Evolutionary conservation across 2,797 vertebrate species (phyloP), one percentile per base, ranked within the genome.

Genomic region (Chaenodraco wilsoni): DNA sequence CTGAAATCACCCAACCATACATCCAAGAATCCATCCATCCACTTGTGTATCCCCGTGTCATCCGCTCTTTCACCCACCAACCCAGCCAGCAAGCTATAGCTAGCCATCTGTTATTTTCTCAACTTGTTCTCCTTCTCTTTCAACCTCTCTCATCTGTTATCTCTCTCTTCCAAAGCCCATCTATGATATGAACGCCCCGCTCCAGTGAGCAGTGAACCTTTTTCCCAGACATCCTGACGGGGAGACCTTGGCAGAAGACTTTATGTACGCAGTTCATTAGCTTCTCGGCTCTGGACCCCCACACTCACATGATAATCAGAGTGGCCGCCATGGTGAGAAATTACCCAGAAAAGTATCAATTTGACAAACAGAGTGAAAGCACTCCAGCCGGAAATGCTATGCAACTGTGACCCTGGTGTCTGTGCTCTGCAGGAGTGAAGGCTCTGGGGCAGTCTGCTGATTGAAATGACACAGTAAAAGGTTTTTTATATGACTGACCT

Each of bases 251-350:
- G 69, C 73, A 81, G 76, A 81, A 76, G 57, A 72, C 79, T 85
- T 87, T 84, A 83, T 73, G 65, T 74, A 88, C 85, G 72, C 78
- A 83, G 59, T 86, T 84, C 87, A 82, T 91, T 89, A 79, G 69
- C 70, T 78, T 72, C 80, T 69, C 57, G 2, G 51, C 59, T 82
- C 44, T 52, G 63, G 71, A 85, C 52, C 67, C 56, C 59, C 27
- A 68, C 52, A 71, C 43, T 65, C 69, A 71, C 49, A 74, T 51
- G 27, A 81, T 74, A 76, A 83, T 84, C 76, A 79, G 37, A 74
- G 51, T 50, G 57, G 78, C 56, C 45, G 31, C 72, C 54, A 55
- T 79, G 31, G 79, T 66, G 77, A 78, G 78, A 87, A 83, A 89
- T 86, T 78, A 74, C 74, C 69, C 79, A 76, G 71, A 74, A 83